Evolutionary conservation across 2,797 vertebrate species (phyloP).

Genomic region (Protonibea diacanthus): DNA sequence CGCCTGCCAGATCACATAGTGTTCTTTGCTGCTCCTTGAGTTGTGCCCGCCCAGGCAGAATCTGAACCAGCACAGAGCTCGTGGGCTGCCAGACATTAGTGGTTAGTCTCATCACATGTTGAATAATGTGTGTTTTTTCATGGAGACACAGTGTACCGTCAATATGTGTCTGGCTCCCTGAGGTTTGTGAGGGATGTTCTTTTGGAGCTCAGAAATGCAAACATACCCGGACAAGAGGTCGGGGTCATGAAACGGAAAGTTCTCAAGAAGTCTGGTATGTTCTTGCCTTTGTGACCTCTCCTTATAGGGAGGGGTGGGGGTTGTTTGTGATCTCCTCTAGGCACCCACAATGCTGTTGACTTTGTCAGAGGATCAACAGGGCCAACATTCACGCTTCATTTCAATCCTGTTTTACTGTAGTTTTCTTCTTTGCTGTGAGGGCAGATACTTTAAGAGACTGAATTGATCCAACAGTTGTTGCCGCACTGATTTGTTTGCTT

Average conservation of each 20-base stretch:
- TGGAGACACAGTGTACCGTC: slow-evolving; percentile 34
- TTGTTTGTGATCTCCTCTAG: slow-evolving; percentile 40
- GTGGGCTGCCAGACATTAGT: slow-evolving; percentile 19
- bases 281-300: slow-evolving; percentile 53
- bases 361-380: slow-evolving; percentile 10
- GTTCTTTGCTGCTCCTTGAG: slow-evolving; percentile 48
- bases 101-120: slow-evolving; percentile 17
- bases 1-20: slow-evolving; percentile 71
- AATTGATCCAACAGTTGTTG: not conserved
- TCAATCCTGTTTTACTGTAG: not conserved
- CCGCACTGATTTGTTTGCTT: not conserved
- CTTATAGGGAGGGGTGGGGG: slow-evolving; percentile 17
- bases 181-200: slow-evolving; percentile 1
- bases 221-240: slow-evolving; percentile 55
- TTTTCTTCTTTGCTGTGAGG: slow-evolving; percentile 32
- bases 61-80: slow-evolving; percentile 9
- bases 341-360: slow-evolving; percentile 12
- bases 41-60: not conserved
- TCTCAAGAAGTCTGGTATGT: slow-evolving; percentile 79
- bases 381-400: not conserved
- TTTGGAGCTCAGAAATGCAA: slow-evolving; percentile 46
- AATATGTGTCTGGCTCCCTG: slow-evolving; percentile 18
- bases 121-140: not conserved
- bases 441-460: slow-evolving; percentile 2
- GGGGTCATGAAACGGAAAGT: slow-evolving; percentile 78